Conservation (phyloP, 2,888 invertebrate species). For the Synanthedon tipuliformis region DNA sequence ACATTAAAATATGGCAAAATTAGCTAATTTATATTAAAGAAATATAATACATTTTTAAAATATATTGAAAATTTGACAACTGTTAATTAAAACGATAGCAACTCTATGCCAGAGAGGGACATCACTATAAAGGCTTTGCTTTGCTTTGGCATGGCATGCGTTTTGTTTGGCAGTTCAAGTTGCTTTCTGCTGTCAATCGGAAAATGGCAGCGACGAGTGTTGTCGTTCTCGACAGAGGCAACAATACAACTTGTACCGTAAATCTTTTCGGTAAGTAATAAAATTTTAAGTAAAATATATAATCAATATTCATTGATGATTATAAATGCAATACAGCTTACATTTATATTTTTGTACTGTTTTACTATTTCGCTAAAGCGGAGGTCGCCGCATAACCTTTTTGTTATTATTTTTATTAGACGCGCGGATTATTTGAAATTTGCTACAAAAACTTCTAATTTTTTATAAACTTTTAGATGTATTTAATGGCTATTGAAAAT, state of each 20-base stretch:
- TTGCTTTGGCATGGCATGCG: background rate
- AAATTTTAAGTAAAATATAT: conserved; percentile 5
- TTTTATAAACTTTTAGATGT: background rate
- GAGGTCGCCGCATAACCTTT: conserved; percentile 37
- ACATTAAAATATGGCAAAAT: background rate
- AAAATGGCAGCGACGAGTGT: conserved; percentile 91
- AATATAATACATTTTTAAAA: no score
- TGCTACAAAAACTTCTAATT: background rate
- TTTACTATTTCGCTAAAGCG: background rate
- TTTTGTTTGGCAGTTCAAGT: conserved; percentile 44
- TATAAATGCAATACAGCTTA: conserved; percentile 4
- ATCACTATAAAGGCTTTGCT: background rate
- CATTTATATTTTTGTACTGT: conserved; percentile 1
- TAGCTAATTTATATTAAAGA: no score
- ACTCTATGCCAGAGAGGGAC: background rate
- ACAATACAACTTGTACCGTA: conserved; percentile 96
- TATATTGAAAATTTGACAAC: no score
- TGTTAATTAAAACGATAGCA: no score
- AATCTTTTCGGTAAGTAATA: conserved; percentile 90
- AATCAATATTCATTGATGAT: conserved; percentile 6
- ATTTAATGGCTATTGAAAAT: background rate
- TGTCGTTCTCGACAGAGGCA: conserved; percentile 94
- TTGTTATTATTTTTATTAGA: conserved; percentile 32
- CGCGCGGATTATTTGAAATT: conserved; percentile 59
- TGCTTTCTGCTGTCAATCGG: conserved; percentile 58